Evolutionary conservation across 2,113 vertebrate genomes (phyloP), one percentile per base, ranked within the genome.

Genomic region (Rhodinocichla rosea): DNA sequence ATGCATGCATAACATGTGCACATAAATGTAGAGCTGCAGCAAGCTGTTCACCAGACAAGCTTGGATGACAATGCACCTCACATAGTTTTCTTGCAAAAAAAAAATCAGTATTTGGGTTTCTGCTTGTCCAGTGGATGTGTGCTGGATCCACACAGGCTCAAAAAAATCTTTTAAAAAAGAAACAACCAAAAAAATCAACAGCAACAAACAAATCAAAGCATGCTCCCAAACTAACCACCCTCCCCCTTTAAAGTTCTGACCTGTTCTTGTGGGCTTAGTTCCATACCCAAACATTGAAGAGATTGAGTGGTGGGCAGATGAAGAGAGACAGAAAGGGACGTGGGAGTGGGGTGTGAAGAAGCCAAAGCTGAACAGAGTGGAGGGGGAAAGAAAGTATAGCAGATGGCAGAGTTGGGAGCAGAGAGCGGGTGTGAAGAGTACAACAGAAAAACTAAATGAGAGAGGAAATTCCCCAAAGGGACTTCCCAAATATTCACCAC

Each of bases 311-410:
- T 98, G 97, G 98, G 98, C 98, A 98, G 98, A 98, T 97, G 97
- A 98, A 98, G 97, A 97, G 97, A 97, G 97, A 97, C 97, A 97
- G 98, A 97, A 97, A 98, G 97, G 98, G 98, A 97, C 98, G 98
- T 98, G 98, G 98, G 98, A 98, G 98, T 98, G 97, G 98, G 97
- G 98, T 98, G 98, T 98, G 98, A 98, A 98, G 97, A 97, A 98
- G 97, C 97, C 98, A 98, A 91, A 96, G 97, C 98, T 97, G 98
- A 98, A 97, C 97, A 97, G 97, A 97, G 98, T 98, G 98, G 97
- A 98, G 98, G 95, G 97, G 97, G 97, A 98, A 97, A 98, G 97
- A 98, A 96, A 97, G 97, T 81, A 96, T 76, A 98, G 98, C 98
- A 98, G 98, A 98, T 98, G 98, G 98, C 96, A 97, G 97, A 95